phyloP scores from a whole-genome alignment of 2,888 invertebrate genomes.

The Eutolmus rufibarbis region DNA sequence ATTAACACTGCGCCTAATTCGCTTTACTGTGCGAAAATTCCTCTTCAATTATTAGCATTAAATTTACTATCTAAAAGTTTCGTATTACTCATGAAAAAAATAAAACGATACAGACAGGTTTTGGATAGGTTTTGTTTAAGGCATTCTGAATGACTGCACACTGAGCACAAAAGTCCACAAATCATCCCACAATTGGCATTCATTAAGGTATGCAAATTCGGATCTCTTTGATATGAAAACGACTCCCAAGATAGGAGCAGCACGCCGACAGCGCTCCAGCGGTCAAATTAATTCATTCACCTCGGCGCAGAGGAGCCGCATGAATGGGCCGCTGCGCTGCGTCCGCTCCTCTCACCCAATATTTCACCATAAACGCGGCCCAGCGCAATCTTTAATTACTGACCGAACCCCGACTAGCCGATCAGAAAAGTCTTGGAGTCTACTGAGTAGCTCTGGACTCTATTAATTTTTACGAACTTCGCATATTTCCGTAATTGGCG shows the following conservation, averaged over 20 bases:
- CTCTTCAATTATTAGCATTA: background rate
- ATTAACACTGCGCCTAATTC: too few species aligned
- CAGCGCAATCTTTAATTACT: background rate
- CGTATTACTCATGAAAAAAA: background rate
- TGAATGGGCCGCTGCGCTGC: background rate
- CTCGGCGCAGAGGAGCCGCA: background rate
- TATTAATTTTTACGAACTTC: conserved; percentile 5
- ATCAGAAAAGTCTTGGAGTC: background rate
- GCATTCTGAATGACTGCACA: background rate
- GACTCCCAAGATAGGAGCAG: conserved; percentile 50
- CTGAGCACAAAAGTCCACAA: background rate
- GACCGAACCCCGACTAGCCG: background rate
- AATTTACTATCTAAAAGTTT: background rate
- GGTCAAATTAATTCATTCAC: conserved; percentile 13
- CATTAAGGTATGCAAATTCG: background rate
- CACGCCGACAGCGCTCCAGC: conserved; percentile 51
- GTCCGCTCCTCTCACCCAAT: background rate
- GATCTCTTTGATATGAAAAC: background rate
- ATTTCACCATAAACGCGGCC: background rate
- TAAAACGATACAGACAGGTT: background rate
- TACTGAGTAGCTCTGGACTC: background rate
- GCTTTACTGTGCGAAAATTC: background rate
- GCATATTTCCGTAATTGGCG: conserved; percentile 10
- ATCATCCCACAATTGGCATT: conserved; percentile 25
- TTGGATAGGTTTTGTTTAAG: background rate